These are phyloP conservation scores for Epinephelus fuscoguttatus DNA, from an alignment of 2,113 vertebrate species.

Conservation along the genomic window DNA sequence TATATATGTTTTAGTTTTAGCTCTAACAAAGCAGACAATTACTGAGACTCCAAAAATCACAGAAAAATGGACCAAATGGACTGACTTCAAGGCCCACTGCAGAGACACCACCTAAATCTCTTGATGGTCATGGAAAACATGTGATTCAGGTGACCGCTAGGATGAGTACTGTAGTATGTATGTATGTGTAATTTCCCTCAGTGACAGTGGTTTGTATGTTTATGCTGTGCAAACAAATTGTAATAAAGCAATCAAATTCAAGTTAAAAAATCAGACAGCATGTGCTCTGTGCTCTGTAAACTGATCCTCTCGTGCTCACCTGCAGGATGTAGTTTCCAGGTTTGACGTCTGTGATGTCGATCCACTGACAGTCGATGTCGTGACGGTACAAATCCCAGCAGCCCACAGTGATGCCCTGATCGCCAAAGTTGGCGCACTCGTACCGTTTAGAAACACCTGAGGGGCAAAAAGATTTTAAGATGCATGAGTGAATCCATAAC, in stretches of 20 bases:
- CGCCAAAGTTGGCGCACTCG: slow-evolving; percentile 98
- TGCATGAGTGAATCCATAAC: neutral
- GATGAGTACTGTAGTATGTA: too few species aligned
- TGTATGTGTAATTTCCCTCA: too few species aligned
- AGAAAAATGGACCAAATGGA: too few species aligned
- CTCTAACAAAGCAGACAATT: neutral
- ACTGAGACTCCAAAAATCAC: too few species aligned
- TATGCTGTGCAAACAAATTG: too few species aligned
- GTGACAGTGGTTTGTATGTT: too few species aligned
- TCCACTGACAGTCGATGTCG: slow-evolving; percentile 99
- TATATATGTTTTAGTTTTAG: neutral
- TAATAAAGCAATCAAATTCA: too few species aligned
- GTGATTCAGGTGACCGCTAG: too few species aligned
- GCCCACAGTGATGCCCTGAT: slow-evolving; percentile 98
- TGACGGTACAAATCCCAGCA: slow-evolving; percentile 98
- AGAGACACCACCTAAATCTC: too few species aligned
- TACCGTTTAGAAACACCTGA: slow-evolving; percentile 94
- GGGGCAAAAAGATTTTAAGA: neutral
- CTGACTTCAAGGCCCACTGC: too few species aligned
- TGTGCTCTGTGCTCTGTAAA: neutral
- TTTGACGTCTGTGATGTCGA: slow-evolving; percentile 95
- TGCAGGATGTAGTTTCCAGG: slow-evolving; percentile 98
- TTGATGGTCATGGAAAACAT: too few species aligned
- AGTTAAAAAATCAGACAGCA: neutral
- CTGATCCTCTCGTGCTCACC: slow-evolving; percentile 75